Conservation (phyloP, 2,113 vertebrate genomes). For the Egretta garzetta region DNA sequence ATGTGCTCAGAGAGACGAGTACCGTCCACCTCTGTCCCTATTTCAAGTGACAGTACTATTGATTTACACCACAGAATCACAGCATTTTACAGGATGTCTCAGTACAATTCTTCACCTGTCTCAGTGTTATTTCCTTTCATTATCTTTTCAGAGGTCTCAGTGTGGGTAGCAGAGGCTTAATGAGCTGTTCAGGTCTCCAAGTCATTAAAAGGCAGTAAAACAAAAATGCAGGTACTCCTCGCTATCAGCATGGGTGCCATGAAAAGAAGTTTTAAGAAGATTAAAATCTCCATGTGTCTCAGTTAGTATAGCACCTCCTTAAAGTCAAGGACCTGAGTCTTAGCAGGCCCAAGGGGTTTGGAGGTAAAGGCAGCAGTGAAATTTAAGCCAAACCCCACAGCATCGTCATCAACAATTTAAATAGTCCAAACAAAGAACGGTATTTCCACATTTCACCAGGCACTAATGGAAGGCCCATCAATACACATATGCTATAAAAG, state of each 20-base stretch:
- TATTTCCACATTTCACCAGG: neutral
- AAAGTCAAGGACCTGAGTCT: neutral
- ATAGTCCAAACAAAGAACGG: fast-evolving
- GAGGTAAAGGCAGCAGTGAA: neutral
- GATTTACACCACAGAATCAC: neutral
- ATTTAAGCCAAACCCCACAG: neutral
- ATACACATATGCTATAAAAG: neutral
- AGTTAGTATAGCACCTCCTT: neutral
- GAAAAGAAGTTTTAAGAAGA: neutral
- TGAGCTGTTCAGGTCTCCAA: neutral
- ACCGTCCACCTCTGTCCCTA: fast-evolving
- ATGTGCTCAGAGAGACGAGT: neutral
- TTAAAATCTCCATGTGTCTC: neutral
- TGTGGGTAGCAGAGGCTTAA: neutral
- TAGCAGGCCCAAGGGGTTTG: neutral
- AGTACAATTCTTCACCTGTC: neutral
- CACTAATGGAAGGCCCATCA: neutral
- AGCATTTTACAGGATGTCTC: neutral
- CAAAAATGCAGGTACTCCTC: neutral
- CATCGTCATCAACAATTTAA: neutral
- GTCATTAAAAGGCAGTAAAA: neutral
- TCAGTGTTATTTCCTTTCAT: neutral
- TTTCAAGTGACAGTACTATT: neutral
- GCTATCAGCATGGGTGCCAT: neutral
- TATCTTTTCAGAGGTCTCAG: neutral